Evolutionary conservation across 2,113 vertebrate species (phyloP).

Genomic region (Pycnonotus jocosus): DNA sequence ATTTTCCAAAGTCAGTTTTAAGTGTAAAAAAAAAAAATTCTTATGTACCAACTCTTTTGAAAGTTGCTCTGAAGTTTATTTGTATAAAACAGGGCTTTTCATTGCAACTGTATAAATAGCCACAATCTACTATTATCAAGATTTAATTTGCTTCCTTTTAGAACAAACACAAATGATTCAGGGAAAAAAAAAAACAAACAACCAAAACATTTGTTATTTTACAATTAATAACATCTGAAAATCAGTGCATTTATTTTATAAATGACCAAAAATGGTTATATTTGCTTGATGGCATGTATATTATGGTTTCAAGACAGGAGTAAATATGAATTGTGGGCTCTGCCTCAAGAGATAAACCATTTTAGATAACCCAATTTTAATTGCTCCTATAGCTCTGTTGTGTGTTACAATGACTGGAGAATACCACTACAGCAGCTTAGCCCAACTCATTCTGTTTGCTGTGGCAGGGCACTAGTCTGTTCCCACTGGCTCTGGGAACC

Average conservation of each 20-base stretch:
- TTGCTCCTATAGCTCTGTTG: background rate
- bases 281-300: constrained; percentile 15
- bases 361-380: constrained; percentile 33
- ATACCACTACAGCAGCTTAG: constrained; percentile 11
- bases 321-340: constrained; percentile 54
- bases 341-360: constrained; percentile 62
- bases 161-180: background rate
- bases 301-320: constrained; percentile 12
- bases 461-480: background rate
- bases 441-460: background rate
- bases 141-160: background rate
- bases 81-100: background rate
- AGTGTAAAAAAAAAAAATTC: background rate
- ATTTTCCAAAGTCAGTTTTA: background rate
- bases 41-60: background rate
- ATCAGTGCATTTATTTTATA: background rate
- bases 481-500: background rate
- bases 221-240: background rate
- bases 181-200: background rate
- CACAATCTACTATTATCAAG: background rate
- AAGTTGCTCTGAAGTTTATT: background rate
- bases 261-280: background rate
- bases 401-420: constrained; percentile 1
- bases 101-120: background rate
- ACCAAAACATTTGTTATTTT: background rate